Evolutionary conservation across 35 echinoderm and acorn worm genomes (phyloP).

Genomic region (Hemicentrotus pulcherrimus): DNA sequence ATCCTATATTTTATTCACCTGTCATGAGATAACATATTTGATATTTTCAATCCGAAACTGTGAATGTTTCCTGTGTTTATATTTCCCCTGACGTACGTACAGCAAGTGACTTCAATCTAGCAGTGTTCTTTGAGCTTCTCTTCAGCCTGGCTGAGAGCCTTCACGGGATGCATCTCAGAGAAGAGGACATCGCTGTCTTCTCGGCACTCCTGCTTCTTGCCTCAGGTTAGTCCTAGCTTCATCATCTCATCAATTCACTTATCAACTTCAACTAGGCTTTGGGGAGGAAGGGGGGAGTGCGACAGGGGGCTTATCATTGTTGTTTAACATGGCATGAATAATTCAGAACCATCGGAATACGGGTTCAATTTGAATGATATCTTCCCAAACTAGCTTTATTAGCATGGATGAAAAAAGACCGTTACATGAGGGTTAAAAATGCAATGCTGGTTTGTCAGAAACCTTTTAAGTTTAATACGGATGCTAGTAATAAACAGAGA

Average conservation of each 20-base stretch:
- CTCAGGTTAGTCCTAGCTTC: constrained; percentile 63
- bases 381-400: neutral
- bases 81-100: neutral
- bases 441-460: too few species aligned
- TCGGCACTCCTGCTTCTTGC: constrained; percentile 85
- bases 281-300: neutral
- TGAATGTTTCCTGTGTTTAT: neutral
- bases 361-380: neutral
- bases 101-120: constrained; percentile 81
- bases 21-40: neutral
- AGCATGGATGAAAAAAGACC: neutral
- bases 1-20: neutral
- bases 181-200: constrained; percentile 85
- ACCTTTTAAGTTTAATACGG: too few species aligned
- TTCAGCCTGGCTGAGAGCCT: constrained; percentile 89
- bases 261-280: constrained; percentile 16
- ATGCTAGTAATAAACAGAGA: too few species aligned
- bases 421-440: too few species aligned
- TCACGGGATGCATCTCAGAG: constrained; percentile 72
- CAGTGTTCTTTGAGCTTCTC: constrained; percentile 89
- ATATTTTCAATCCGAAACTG: neutral
- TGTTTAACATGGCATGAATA: constrained; percentile 4
- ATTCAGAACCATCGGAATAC: neutral
- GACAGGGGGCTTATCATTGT: constrained; percentile 16
- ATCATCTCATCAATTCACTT: neutral